Conservation (phyloP, 2,797 vertebrate genomes). For the Rhodeus uyekii region DNA sequence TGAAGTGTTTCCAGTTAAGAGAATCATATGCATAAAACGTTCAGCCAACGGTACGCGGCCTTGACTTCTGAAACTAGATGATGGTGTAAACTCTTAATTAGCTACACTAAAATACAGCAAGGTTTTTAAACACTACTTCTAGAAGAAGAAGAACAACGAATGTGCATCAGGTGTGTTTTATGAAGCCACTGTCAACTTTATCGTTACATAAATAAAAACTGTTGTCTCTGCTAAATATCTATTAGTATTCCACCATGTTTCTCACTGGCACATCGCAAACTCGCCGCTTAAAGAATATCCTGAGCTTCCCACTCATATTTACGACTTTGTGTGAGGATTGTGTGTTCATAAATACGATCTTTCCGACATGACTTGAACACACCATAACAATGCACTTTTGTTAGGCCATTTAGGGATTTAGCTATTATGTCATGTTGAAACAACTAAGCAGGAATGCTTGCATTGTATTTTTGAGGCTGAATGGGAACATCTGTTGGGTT, state of each 20-base stretch:
- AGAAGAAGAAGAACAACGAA: too few species aligned
- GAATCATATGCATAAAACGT: too few species aligned
- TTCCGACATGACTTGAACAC: background rate
- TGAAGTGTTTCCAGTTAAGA: background rate
- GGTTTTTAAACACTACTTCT: too few species aligned
- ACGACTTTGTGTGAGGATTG: background rate
- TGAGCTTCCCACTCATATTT: background rate
- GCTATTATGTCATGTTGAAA: background rate
- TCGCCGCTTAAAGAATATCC: background rate
- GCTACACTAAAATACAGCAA: background rate
- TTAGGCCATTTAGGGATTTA: background rate
- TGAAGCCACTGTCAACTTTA: too few species aligned
- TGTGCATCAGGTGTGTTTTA: too few species aligned
- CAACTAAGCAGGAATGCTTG: background rate
- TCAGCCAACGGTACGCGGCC: too few species aligned
- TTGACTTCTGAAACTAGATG: background rate
- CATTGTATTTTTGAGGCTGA: background rate
- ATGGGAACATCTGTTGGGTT: slow-evolving; percentile 7
- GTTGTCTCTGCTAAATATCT: too few species aligned
- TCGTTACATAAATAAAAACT: too few species aligned
- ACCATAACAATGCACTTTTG: background rate
- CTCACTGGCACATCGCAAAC: background rate
- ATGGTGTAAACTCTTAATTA: background rate
- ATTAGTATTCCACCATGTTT: background rate
- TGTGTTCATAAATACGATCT: background rate